A percentile compares a stretch with the other conserved stretches of the same genome.
phyloP scores from a whole-genome alignment of 2,888 invertebrate species.

The Galerucella pusilla region DNA sequence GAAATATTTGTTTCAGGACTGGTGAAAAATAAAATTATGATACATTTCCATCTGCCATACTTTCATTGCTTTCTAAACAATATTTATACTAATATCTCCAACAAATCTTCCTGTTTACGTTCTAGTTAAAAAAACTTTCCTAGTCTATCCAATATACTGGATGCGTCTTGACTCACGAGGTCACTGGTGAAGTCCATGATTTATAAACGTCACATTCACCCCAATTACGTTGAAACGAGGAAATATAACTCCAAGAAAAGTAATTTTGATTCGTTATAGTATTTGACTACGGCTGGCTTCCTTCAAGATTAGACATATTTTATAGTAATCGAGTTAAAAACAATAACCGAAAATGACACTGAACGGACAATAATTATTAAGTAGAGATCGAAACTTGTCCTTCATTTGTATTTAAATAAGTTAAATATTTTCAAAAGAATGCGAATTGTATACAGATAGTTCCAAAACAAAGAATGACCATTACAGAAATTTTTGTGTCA shows the following conservation, averaged over 20 bases:
- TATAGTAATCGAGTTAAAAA: constrained; percentile 6
- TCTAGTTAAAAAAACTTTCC: not conserved
- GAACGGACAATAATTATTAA: not conserved
- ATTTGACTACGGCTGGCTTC: constrained; percentile 22
- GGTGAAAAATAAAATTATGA: not conserved
- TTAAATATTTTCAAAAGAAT: too few relatives aligned
- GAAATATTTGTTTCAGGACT: too few relatives aligned
- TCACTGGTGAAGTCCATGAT: constrained; percentile 42
- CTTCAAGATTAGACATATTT: constrained; percentile 14
- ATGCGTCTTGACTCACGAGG: constrained; percentile 31
- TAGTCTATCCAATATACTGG: constrained; percentile 9
- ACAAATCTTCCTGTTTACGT: not conserved
- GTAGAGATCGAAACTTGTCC: too few relatives aligned
- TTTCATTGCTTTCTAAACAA: not conserved
- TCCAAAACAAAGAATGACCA: too few relatives aligned
- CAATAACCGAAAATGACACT: not conserved
- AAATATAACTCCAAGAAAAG: constrained; percentile 18
- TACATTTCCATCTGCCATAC: not conserved
- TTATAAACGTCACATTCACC: constrained; percentile 47
- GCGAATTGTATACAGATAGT: too few relatives aligned
- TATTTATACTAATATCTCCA: not conserved
- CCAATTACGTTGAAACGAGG: constrained; percentile 42
- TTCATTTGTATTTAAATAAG: too few relatives aligned
- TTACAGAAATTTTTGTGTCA: too few relatives aligned
- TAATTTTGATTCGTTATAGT: constrained; percentile 25